phyloP scores from a whole-genome alignment of 2,797 vertebrate genomes.

The Todus mexicanus region DNA sequence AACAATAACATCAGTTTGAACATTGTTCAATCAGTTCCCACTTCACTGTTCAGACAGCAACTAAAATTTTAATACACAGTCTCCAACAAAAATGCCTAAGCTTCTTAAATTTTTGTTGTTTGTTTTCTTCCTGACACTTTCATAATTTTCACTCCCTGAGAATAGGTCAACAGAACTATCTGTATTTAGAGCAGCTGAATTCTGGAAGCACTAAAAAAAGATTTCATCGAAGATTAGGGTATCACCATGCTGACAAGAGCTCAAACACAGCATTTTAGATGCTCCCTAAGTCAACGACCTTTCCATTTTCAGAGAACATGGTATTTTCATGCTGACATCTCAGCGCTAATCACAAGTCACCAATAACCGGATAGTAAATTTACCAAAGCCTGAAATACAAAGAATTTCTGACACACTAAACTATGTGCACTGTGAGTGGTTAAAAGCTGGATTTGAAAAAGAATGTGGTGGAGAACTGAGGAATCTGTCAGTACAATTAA shows the following conservation, averaged over 20 bases:
- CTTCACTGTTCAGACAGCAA: constrained; percentile 1
- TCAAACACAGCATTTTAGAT: neutral
- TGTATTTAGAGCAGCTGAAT: neutral
- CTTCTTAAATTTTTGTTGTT: neutral
- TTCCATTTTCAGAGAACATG: neutral
- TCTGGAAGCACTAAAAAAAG: neutral
- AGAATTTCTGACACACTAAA: neutral
- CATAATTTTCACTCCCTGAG: neutral
- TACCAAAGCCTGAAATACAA: neutral
- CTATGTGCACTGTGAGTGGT: neutral
- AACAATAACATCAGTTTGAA: constrained; percentile 20
- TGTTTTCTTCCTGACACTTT: neutral
- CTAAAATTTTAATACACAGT: neutral
- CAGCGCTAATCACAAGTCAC: neutral
- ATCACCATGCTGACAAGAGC: neutral
- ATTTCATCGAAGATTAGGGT: neutral
- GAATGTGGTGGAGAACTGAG: neutral
- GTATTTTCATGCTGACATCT: neutral
- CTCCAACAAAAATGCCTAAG: neutral
- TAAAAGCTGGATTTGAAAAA: neutral
- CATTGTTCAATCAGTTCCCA: neutral
- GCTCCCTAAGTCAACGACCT: neutral
- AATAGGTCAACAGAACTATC: neutral
- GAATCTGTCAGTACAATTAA: neutral
- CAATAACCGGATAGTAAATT: neutral